phyloP scores from a whole-genome alignment of 2,888 invertebrate species.

The Chrysina gloriosa region DNA sequence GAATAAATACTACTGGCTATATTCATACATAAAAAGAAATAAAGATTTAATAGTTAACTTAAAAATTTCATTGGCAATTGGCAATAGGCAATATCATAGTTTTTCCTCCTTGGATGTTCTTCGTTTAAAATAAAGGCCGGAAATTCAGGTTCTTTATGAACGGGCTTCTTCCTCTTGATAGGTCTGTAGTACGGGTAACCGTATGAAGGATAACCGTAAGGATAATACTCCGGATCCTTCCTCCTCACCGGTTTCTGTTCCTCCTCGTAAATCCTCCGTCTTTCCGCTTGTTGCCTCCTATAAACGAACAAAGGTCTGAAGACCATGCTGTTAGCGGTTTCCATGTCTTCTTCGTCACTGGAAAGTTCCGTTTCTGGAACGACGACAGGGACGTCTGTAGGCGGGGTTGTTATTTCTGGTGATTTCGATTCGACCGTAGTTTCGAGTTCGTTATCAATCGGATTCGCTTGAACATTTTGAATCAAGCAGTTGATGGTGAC shows the following conservation, averaged over 20 bases:
- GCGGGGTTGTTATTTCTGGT: not conserved
- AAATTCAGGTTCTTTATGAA: not conserved
- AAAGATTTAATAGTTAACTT: too few relatives aligned
- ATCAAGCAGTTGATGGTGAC: not conserved
- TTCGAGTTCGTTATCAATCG: not conserved
- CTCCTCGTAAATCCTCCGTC: constrained; percentile 3
- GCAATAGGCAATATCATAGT: too few relatives aligned
- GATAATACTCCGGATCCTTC: constrained; percentile 1
- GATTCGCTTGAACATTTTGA: not conserved
- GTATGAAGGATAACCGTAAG: constrained; percentile 28
- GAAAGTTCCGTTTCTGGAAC: not conserved
- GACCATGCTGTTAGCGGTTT: constrained; percentile 1
- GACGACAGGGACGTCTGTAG: not conserved
- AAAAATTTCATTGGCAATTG: too few relatives aligned
- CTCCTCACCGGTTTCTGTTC: not conserved
- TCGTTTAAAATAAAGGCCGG: too few relatives aligned
- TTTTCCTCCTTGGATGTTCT: too few relatives aligned
- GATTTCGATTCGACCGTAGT: not conserved
- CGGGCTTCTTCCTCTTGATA: not conserved
- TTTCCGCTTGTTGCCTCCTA: constrained; percentile 35
- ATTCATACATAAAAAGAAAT: too few relatives aligned
- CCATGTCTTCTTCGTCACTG: not conserved
- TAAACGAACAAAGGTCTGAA: constrained; percentile 37
- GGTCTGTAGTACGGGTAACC: constrained; percentile 34
- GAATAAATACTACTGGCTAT: too few relatives aligned